These are phyloP conservation scores for Mechanitis messenoides DNA, from an alignment of 2,888 invertebrate species.

Conservation along the genomic window DNA sequence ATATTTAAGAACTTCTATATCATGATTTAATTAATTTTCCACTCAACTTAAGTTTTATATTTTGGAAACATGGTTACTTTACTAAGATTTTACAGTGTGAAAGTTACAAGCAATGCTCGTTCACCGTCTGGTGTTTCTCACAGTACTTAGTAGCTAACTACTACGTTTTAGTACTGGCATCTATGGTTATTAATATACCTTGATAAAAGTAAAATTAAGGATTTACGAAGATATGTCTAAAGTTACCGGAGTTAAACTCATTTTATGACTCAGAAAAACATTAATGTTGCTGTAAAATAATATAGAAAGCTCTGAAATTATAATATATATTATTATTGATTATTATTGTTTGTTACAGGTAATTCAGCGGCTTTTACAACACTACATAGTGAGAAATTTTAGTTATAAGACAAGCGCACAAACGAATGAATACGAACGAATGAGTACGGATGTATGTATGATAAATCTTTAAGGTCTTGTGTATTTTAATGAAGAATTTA, in stretches of 20 bases:
- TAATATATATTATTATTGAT: not conserved
- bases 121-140: constrained; percentile 9
- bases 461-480: too few species aligned
- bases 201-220: not conserved
- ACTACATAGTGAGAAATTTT: too few species aligned
- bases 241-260: not conserved
- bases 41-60: too few species aligned
- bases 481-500: too few species aligned
- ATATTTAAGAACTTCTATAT: too few species aligned
- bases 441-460: too few species aligned
- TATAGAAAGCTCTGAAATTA: constrained; percentile 1
- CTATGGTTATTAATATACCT: constrained; percentile 1
- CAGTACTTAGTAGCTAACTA: constrained; percentile 4
- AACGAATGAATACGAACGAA: too few species aligned
- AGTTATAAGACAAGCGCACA: too few species aligned
- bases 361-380: not conserved
- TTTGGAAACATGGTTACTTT: constrained; percentile 14
- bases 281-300: not conserved
- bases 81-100: constrained; percentile 7
- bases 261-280: not conserved
- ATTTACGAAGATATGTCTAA: not conserved
- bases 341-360: constrained; percentile 14
- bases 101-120: constrained; percentile 16
- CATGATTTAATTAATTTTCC: too few species aligned
- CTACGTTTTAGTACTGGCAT: constrained; percentile 8